Percentiles rank a stretch among this genome's conserved stretches.
These are phyloP conservation scores for Molossus alvarezi DNA, from an alignment of 2,797 vertebrate species.

Conservation along the genomic window DNA sequence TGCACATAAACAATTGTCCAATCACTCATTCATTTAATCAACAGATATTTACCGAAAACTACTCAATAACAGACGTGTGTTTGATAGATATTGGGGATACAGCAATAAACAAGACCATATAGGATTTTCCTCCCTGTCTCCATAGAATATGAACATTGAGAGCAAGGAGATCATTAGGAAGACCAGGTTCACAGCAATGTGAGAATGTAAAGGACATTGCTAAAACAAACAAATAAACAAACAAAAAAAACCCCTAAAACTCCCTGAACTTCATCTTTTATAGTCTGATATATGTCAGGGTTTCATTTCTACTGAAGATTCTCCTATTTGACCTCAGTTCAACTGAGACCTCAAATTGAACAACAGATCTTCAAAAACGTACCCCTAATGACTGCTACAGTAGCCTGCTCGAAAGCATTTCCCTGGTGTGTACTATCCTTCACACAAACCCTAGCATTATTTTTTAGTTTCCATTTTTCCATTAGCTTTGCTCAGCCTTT, in stretches of 20 bases:
- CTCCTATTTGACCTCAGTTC: not conserved
- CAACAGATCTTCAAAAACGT: not conserved
- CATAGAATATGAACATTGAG: not conserved
- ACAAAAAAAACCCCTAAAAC: not conserved
- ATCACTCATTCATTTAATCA: constrained; percentile 9
- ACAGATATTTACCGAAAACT: not conserved
- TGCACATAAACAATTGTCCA: not conserved
- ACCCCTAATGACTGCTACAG: not conserved
- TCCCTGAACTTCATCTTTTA: not conserved
- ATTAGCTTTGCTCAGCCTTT: not conserved
- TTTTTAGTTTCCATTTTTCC: not conserved
- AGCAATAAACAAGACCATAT: not conserved
- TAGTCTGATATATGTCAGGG: not conserved
- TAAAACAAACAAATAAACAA: too few species aligned
- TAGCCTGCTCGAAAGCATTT: not conserved
- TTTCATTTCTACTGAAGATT: not conserved
- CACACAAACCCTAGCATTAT: not conserved
- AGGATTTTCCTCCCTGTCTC: not conserved
- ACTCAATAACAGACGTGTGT: not conserved
- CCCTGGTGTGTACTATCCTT: not conserved
- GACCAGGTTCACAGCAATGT: not conserved
- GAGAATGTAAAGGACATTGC: not conserved
- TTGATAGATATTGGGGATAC: not conserved
- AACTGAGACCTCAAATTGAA: not conserved
- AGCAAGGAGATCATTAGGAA: not conserved